phyloP scores from a whole-genome alignment of 2,888 invertebrate species.

The Rotaria socialis region DNA sequence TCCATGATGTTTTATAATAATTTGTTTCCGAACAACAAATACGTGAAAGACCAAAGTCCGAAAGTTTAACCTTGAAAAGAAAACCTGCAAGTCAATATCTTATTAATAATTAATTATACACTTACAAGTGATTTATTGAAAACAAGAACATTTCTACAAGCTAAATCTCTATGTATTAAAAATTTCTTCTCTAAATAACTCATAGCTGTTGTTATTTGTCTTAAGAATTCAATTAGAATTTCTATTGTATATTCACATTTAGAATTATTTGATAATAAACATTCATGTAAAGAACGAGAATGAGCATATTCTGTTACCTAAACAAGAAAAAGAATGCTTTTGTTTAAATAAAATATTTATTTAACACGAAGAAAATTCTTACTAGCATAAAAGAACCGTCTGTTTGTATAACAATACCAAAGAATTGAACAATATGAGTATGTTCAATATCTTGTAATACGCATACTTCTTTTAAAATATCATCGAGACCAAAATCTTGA shows the following conservation, averaged over 20 bases:
- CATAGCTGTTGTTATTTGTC: constrained; percentile 3
- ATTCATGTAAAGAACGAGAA: constrained; percentile 30
- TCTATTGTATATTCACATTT: not conserved
- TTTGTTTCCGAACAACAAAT: not conserved
- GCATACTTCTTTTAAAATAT: constrained; percentile 5
- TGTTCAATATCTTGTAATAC: constrained; percentile 35
- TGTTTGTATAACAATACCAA: constrained; percentile 9
- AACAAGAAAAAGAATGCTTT: too few species aligned
- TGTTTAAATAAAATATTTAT: too few species aligned
- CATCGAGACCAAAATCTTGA: constrained; percentile 2
- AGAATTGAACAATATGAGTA: constrained; percentile 5
- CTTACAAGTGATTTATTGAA: constrained; percentile 21
- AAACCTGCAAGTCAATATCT: too few species aligned
- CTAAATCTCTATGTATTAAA: constrained; percentile 28
- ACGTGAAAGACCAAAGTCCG: constrained; percentile 10
- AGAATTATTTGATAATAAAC: not conserved
- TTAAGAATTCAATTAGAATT: not conserved
- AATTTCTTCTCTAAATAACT: constrained; percentile 32
- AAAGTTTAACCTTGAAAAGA: constrained; percentile 8
- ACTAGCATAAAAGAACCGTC: constrained; percentile 23
- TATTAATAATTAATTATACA: not conserved
- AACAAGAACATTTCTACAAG: constrained; percentile 15
- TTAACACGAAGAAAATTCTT: not conserved
- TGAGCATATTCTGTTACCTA: constrained; percentile 34
- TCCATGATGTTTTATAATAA: constrained; percentile 32